phyloP scores from a whole-genome alignment of 2,888 invertebrate genomes.

The Cacoxenus indagator region DNA sequence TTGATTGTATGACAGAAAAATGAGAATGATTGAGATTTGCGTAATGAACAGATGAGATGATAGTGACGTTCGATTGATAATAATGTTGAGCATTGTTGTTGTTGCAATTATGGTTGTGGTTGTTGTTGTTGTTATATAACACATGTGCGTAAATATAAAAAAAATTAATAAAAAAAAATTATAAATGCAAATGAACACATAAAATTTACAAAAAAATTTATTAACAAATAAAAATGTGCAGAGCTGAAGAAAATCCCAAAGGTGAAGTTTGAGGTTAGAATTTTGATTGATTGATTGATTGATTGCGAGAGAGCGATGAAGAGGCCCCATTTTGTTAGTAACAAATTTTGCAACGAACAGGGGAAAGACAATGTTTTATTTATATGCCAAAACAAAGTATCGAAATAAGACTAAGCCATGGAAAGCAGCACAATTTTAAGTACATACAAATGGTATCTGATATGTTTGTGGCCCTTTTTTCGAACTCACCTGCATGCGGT shows the following conservation, averaged over 20 bases:
- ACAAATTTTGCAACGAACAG: not conserved
- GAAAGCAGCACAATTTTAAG: too few species aligned
- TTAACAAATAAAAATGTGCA: not conserved
- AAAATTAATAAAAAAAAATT: constrained; percentile 27
- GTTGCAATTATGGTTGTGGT: constrained; percentile 32
- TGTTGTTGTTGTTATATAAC: constrained; percentile 27
- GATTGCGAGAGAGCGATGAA: too few species aligned
- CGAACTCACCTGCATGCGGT: constrained; percentile 76
- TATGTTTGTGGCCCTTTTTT: too few species aligned
- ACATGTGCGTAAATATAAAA: constrained; percentile 29
- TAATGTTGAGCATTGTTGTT: constrained; percentile 22
- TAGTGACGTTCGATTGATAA: constrained; percentile 28
- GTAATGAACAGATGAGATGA: constrained; percentile 25
- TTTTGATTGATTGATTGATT: too few species aligned
- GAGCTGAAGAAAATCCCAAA: not conserved
- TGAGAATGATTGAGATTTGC: constrained; percentile 24
- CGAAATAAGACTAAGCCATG: not conserved
- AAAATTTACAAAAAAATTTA: not conserved
- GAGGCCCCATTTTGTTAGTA: too few species aligned
- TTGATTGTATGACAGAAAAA: constrained; percentile 42
- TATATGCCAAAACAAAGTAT: constrained; percentile 16
- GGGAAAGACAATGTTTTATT: not conserved
- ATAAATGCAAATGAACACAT: constrained; percentile 29
- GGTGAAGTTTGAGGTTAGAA: too few species aligned
- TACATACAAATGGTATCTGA: too few species aligned